Evolutionary conservation across 1,140 invertebrate genomes (phyloP).

Genomic region (Drosophila parvula): DNA sequence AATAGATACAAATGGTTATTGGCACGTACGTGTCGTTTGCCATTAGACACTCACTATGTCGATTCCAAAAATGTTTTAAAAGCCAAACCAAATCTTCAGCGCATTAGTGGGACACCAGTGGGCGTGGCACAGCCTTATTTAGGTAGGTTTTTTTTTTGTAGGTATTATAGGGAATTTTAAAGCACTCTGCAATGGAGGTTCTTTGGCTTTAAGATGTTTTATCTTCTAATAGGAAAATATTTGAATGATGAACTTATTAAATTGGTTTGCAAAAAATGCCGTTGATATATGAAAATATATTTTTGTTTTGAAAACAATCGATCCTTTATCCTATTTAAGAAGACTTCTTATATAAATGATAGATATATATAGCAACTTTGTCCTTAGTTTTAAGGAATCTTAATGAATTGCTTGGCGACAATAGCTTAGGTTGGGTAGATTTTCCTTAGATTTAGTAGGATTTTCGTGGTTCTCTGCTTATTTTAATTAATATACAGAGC

Average conservation of each 20-base stretch:
- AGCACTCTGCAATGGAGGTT: not conserved
- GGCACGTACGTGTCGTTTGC: constrained; percentile 79
- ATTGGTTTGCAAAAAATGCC: too few relatives aligned
- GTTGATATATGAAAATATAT: too few relatives aligned
- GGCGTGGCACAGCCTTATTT: constrained; percentile 22
- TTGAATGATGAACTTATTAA: not conserved
- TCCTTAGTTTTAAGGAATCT: too few relatives aligned
- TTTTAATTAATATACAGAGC: not conserved
- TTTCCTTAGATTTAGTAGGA: too few relatives aligned
- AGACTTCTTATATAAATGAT: too few relatives aligned
- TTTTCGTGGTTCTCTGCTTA: too few relatives aligned
- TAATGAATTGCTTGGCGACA: too few relatives aligned
- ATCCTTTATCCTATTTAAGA: too few relatives aligned
- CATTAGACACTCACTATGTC: constrained; percentile 73
- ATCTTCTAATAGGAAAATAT: not conserved
- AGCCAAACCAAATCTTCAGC: constrained; percentile 20
- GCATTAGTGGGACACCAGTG: constrained; percentile 16
- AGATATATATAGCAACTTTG: too few relatives aligned
- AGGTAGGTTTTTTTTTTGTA: not conserved
- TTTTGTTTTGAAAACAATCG: too few relatives aligned
- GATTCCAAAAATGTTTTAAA: constrained; percentile 36
- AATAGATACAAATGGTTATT: constrained; percentile 82
- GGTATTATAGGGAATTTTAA: not conserved
- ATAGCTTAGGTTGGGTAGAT: too few relatives aligned
- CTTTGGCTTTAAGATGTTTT: not conserved